Conservation (phyloP, 2,113 vertebrate species). For the Andinoacara biseriatus region DNA sequence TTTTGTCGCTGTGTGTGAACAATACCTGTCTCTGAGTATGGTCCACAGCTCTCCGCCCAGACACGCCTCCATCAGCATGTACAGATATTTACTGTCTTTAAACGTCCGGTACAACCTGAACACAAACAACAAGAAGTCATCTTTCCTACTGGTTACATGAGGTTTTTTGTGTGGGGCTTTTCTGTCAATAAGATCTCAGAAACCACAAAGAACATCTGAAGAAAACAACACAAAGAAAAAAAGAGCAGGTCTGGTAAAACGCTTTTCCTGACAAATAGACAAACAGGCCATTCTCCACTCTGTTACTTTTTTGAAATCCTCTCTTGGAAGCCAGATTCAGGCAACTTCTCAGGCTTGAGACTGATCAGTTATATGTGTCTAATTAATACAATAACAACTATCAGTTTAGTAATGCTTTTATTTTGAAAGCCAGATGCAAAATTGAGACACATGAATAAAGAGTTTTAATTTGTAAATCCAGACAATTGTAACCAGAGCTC, state of each 20-base stretch:
- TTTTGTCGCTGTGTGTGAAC: neutral
- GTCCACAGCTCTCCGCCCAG: conserved; percentile 98
- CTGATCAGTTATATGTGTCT: too few relatives aligned
- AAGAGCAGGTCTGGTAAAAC: neutral
- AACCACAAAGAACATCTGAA: neutral
- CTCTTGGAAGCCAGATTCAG: too few relatives aligned
- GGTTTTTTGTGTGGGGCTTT: neutral
- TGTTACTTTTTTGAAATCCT: neutral
- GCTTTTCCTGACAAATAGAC: neutral
- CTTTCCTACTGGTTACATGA: fast-evolving
- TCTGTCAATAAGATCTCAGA: neutral
- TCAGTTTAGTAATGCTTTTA: neutral
- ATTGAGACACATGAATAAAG: neutral
- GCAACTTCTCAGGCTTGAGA: too few relatives aligned
- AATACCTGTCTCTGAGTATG: conserved; percentile 96
- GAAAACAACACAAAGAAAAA: neutral
- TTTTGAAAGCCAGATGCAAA: neutral
- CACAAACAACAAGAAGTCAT: neutral
- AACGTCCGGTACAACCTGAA: conserved; percentile 94
- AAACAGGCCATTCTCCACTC: neutral
- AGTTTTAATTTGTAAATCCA: neutral
- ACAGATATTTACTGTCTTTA: conserved; percentile 98
- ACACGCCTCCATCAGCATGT: conserved; percentile 99
- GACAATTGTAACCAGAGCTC: neutral
- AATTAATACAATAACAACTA: too few relatives aligned